Evolutionary conservation across 2,888 invertebrate species (phyloP).

Genomic region (Chymomyza fuscimana): DNA sequence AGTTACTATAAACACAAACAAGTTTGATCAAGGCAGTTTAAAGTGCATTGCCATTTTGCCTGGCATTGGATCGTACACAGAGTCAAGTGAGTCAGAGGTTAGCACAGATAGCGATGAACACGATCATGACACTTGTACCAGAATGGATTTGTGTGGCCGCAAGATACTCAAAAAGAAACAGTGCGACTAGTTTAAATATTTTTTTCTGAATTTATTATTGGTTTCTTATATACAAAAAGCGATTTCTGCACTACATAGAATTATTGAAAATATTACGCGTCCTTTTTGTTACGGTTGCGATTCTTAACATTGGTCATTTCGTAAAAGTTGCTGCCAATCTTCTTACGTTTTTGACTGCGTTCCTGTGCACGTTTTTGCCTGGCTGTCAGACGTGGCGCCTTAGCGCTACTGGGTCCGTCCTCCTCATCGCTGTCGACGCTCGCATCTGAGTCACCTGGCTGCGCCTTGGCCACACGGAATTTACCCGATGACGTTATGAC

Average conservation of each 20-base stretch:
- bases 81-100: conserved; percentile 87
- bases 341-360: conserved; percentile 87
- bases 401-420: conserved; percentile 57
- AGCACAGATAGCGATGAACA: conserved; percentile 82
- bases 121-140: conserved; percentile 42
- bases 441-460: conserved; percentile 80
- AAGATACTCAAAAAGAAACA: conserved; percentile 60
- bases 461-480: conserved; percentile 80
- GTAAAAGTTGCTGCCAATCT: conserved; percentile 93
- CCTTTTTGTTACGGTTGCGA: conserved; percentile 86
- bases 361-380: conserved; percentile 88
- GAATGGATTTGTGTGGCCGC: conserved; percentile 74
- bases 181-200: conserved; percentile 13
- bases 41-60: conserved; percentile 90
- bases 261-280: conserved; percentile 36
- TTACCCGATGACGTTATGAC: conserved; percentile 82
- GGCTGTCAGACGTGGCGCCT: conserved; percentile 84
- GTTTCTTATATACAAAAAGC: conserved; percentile 39
- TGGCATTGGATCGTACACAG: conserved; percentile 89
- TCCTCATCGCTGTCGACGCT: conserved; percentile 53
- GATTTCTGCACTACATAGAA: conserved; percentile 33
- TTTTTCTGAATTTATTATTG: conserved; percentile 31
- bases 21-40: conserved; percentile 79
- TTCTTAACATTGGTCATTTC: conserved; percentile 94
- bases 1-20: conserved; percentile 39